Evolutionary conservation across 2,888 invertebrate genomes (phyloP).

Genomic region (Pollenia angustigena): DNA sequence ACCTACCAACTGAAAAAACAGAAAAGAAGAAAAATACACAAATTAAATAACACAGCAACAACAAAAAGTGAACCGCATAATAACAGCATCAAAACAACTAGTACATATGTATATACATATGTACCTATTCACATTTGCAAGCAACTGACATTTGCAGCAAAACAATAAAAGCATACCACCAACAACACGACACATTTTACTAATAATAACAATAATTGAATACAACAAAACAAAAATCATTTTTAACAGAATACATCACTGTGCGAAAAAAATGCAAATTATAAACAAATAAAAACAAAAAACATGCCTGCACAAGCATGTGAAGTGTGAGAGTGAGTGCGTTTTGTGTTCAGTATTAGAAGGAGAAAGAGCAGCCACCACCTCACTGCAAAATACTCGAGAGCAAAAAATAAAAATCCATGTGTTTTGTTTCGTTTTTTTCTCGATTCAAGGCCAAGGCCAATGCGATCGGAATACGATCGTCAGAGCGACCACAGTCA

Average conservation of each 20-base stretch:
- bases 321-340: conserved; percentile 15
- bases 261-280: neutral
- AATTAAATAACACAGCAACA: conserved; percentile 24
- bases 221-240: conserved; percentile 40
- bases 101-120: too few relatives aligned
- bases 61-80: conserved; percentile 15
- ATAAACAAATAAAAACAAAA: conserved; percentile 22
- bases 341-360: conserved; percentile 41
- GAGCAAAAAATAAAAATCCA: conserved; percentile 71
- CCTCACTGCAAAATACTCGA: conserved; percentile 14
- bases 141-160: conserved; percentile 62
- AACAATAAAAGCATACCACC: conserved; percentile 38
- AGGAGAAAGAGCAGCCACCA: conserved; percentile 33
- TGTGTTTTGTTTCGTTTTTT: conserved; percentile 53
- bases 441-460: conserved; percentile 79
- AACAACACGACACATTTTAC: conserved; percentile 45
- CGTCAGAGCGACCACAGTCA: conserved; percentile 54
- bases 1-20: conserved; percentile 4
- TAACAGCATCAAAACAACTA: conserved; percentile 10
- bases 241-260: conserved; percentile 23
- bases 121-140: conserved; percentile 35
- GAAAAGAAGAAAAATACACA: neutral
- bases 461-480: conserved; percentile 74
- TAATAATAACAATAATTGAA: conserved; percentile 59
- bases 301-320: conserved; percentile 20